Evolutionary conservation across 2,797 vertebrate genomes (phyloP), one percentile per base, ranked within the genome.

Genomic region (Cossypha niveicapilla): DNA sequence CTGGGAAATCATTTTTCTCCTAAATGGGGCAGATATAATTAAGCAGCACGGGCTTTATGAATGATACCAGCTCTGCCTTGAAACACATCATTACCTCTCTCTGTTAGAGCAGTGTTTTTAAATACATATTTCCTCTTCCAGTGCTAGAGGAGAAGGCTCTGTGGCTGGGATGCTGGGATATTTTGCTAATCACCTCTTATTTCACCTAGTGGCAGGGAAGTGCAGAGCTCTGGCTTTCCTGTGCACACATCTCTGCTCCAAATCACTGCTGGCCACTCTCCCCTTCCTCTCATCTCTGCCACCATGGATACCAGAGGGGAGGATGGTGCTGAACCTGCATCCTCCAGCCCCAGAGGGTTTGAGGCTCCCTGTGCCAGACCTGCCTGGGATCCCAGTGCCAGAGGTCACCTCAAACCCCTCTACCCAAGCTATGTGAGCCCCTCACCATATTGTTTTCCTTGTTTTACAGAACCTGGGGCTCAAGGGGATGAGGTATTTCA

Each of bases 81-180:
- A 91, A 96, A 94, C 94, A 92, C 91, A 94, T 95, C 92, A 93
- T 94, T 95, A 90, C 76, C 80, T 70, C 63, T 78, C 82, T 79
- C 86, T 28, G 76, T 91, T 90, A 81, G 47, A 91, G 71, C 65
- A 86, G 86, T 53, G 74, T 47, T 83, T 86, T 86, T 25, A 85
- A 93, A 88, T 75, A 92, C 27, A 62, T 74, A 91, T 71, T 93
- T 93, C 79, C 73, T 67, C 62, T 91, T 78, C 62, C 74, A 91
- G 47, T 1, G 58, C 89, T 81, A 14, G 42, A 93, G 79, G 66
- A 93, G 90, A 77, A 80, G 73, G 62, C 58, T 91, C 42, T 2
- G 1, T 44, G 83, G 60, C 60, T 80, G 74, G 39, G 85, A 79
- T 18, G 18, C 63, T 6, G 34, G 70, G 73, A 66, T 28, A 70